A percentile compares a stretch with the other conserved stretches of the same genome.
Evolutionary conservation across 2,113 vertebrate species (phyloP).

Genomic region (Columbina picui): DNA sequence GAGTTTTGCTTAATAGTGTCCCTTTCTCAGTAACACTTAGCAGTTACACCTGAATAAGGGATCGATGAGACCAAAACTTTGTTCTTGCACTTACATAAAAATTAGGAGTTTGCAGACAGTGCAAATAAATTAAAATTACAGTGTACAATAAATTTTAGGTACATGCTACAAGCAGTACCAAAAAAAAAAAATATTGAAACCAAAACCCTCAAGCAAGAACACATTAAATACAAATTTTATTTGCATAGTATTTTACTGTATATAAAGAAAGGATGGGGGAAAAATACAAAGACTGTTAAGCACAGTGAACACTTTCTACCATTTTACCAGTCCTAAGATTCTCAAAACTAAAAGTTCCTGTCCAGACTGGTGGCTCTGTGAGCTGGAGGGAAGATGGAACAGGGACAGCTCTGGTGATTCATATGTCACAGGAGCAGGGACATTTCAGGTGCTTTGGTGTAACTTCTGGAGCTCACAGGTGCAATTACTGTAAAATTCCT

Average conservation of each 20-base stretch:
- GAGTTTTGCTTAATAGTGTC: background rate
- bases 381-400: background rate
- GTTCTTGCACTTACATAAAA: conserved; percentile 8
- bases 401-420: background rate
- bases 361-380: background rate
- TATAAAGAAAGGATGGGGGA: background rate
- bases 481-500: background rate
- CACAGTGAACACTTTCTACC: background rate
- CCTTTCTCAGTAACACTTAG: background rate
- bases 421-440: background rate
- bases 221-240: background rate
- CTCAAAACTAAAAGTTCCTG: background rate
- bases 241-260: background rate
- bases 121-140: conserved; percentile 2
- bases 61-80: background rate
- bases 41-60: conserved; percentile 29
- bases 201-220: background rate
- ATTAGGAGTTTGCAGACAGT: background rate
- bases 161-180: background rate
- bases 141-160: background rate
- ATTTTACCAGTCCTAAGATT: background rate
- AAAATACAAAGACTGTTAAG: background rate
- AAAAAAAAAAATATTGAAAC: background rate
- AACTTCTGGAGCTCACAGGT: background rate
- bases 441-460: background rate